Base-by-base conservation (phyloP, 2,113 vertebrate genomes). In the Passer montanus region DNA sequence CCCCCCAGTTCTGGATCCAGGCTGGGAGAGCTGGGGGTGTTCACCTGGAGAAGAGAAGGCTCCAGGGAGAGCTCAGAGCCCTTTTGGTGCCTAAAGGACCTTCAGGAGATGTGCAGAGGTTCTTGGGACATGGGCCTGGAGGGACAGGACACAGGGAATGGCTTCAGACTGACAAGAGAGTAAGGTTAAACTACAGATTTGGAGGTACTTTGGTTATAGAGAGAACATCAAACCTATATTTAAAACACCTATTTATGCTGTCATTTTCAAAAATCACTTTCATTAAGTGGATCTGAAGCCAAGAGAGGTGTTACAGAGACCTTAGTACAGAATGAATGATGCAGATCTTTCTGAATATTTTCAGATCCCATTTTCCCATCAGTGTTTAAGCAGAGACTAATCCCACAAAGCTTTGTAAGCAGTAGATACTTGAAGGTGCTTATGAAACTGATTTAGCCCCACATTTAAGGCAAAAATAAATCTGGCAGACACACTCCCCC, bases 1-100 rank as follows among this genome's bases (percentile, higher is more conserved):
- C 15, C 7, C 13, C 49, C 11, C 47, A 9, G 41, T 28, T 70
- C 47, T 41, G n/a, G 26, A 79, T 1, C 5, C 27, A 63, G 31
- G 8, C 18, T 35, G 15, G 26, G 31, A 63, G n/a, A 55, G 30
- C 9, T 35, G 24, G 16, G 3, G 5, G 2, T 20, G 46, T 0
- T 35, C 55, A 55, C 30, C n/a, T 62, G 47, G 47, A 53, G 39
- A 24, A 10, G 16, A 18, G 6, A 43, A 70, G 31, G 72, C 1
- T 33, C 18, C 3, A 3, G 27, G 31, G 31, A 77, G 15, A 77
- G 0, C 26, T 56, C 1, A 49, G 27, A 70, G 47, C 15, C n/a
- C 12, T 50, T 28, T 3, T 10, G 26, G 18, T 1, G 10, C 18
- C 49, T 28, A 14, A 70, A 56, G 15, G 15, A 21, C 5, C 24